phyloP scores from a whole-genome alignment of 2,113 vertebrate genomes.

The Oostethus manadensis region DNA sequence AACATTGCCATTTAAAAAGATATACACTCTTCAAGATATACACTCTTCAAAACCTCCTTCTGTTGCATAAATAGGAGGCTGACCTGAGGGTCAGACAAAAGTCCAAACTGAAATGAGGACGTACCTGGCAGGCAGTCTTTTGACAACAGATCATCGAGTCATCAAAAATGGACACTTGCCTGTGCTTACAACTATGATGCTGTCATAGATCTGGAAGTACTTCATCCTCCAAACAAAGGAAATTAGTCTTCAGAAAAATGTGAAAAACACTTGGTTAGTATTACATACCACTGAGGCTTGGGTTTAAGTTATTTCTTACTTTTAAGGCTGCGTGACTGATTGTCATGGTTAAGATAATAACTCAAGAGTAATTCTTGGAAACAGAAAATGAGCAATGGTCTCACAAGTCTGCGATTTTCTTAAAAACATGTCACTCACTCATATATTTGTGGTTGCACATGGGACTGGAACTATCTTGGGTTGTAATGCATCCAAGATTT shows the following conservation, averaged over 20 bases:
- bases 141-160: neutral
- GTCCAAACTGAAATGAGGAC: neutral
- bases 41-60: neutral
- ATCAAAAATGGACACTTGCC: neutral
- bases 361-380: conserved; percentile 2
- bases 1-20: neutral
- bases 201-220: neutral
- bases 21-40: neutral
- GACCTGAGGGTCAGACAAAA: neutral
- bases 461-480: neutral
- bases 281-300: conserved; percentile 3
- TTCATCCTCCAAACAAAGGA: neutral
- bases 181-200: neutral
- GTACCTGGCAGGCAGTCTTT: neutral
- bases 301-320: neutral
- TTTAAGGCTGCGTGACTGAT: neutral
- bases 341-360: conserved; percentile 9
- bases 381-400: conserved; percentile 3
- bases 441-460: neutral
- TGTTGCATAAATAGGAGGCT: neutral
- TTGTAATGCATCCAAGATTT: neutral
- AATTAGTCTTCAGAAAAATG: neutral
- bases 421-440: neutral
- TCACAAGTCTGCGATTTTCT: neutral
- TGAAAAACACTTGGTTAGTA: neutral